Base-by-base conservation (phyloP, 2,113 vertebrate species). In the Recurvirostra avosetta region DNA sequence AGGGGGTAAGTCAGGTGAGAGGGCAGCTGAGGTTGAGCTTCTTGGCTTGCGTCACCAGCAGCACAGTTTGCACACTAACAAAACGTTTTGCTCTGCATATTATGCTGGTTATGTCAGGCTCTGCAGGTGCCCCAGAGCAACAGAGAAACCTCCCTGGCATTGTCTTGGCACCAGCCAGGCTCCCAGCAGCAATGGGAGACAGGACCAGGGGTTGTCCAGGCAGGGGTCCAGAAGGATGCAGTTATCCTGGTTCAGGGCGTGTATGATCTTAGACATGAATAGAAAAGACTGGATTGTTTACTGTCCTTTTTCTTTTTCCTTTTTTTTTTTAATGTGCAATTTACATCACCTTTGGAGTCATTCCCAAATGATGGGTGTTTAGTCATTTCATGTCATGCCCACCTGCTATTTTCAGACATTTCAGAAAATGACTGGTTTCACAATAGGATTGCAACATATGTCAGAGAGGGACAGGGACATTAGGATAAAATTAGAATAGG, bases 381-480 rank as follows among this genome's bases (percentile, higher is more conserved):
- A 96, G 63, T 65, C 43, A 41, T 73, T 91, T 81, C 52, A 12
- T 79, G 92, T 91, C 66, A 38, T 76, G 66, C 62, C 74, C 77
- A 94, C 90, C 87, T 91, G 81, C 87, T 95, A 90, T 95, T 96
- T 95, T 78, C 61, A 91, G 87, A 27, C 56, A 34, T 72, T 91
- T 91, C 77, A 82, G 90, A 94, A 95, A 92, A 96, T 93, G 53
- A 61, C 70, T 85, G 71, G 87, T 96, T 96, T 94, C 87, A 88
- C 90, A 91, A 91, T 53, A 77, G 53, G 58, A 78, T 89, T 90
- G 68, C 76, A 71, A 78, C 80, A 65, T 78, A 92, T 94, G 86
- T 95, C 87, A 82, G 86, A 74, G 67, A 84, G 43, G 61, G 52
- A 65, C 2, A 4, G 73, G 73, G 66, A 84, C 76, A 49, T 81